phyloP scores from a whole-genome alignment of 2,797 vertebrate species.

The Pogonophryne albipinna region DNA sequence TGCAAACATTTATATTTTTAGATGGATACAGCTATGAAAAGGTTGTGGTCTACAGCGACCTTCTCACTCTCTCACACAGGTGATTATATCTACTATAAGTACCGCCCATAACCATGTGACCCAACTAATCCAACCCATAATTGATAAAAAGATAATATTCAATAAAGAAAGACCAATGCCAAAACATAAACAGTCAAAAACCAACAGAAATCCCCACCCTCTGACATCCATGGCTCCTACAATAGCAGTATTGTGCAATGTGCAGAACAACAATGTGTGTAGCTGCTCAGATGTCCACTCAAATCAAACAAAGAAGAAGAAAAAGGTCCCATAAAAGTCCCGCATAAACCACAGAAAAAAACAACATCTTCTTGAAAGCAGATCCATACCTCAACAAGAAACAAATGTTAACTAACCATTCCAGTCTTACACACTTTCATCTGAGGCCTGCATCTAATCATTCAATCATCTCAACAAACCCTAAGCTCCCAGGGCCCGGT shows the following conservation, averaged over 20 bases:
- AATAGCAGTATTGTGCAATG: not conserved
- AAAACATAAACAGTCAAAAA: no score
- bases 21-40: no score
- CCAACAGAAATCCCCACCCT: no score
- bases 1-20: no score
- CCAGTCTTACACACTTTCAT: constrained; percentile 12
- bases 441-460: constrained; percentile 15
- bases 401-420: constrained; percentile 33
- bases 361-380: constrained; percentile 29
- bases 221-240: no score
- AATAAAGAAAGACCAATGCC: no score
- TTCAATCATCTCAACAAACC: constrained; percentile 10
- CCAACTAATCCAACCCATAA: no score
- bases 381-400: constrained; percentile 26
- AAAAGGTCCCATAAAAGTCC: not conserved
- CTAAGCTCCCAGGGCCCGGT: not conserved
- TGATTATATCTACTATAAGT: no score
- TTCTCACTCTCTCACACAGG: no score
- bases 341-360: constrained; percentile 10
- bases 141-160: no score
- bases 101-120: no score
- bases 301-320: constrained; percentile 12
- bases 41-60: no score
- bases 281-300: not conserved
- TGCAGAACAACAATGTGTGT: constrained; percentile 1